Conservation (phyloP, 2,113 vertebrate genomes). For the Nothobranchius kuhntae region DNA sequence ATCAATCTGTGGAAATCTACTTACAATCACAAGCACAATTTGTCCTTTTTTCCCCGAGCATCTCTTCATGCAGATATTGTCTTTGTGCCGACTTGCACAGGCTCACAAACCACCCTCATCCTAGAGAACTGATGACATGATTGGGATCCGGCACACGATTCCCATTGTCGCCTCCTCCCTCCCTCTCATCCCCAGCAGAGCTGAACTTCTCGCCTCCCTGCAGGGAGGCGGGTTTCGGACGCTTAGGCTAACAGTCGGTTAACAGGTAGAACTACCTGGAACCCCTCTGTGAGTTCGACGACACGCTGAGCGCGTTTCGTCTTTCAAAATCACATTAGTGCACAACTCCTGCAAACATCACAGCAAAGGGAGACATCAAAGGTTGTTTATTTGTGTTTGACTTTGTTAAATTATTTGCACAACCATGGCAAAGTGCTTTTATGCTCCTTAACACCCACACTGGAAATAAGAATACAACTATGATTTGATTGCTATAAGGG, state of each 20-base stretch:
- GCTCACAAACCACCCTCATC: constrained; percentile 29
- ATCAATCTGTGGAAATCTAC: neutral
- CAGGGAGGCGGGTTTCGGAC: constrained; percentile 41
- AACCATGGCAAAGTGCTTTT: constrained; percentile 17
- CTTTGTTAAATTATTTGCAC: constrained; percentile 23
- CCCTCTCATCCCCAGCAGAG: constrained; percentile 25
- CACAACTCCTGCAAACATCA: constrained; percentile 28
- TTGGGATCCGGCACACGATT: constrained; percentile 57
- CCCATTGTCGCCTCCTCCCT: constrained; percentile 27
- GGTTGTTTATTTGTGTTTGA: constrained; percentile 47
- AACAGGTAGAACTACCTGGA: constrained; percentile 48
- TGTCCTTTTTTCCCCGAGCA: neutral
- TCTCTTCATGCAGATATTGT: neutral
- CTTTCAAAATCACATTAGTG: constrained; percentile 59
- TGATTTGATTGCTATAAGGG: constrained; percentile 4
- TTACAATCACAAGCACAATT: neutral
- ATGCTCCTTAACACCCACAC: constrained; percentile 14
- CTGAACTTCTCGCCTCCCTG: constrained; percentile 37
- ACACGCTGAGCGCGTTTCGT: constrained; percentile 52
- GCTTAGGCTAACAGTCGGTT: constrained; percentile 53
- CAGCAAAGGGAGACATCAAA: constrained; percentile 18
- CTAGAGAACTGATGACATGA: constrained; percentile 53
- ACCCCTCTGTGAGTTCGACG: constrained; percentile 49
- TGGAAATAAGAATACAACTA: neutral
- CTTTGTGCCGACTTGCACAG: neutral